These are phyloP conservation scores for Paguma larvata DNA, from an alignment of 2,797 vertebrate genomes.

Conservation along the genomic window DNA sequence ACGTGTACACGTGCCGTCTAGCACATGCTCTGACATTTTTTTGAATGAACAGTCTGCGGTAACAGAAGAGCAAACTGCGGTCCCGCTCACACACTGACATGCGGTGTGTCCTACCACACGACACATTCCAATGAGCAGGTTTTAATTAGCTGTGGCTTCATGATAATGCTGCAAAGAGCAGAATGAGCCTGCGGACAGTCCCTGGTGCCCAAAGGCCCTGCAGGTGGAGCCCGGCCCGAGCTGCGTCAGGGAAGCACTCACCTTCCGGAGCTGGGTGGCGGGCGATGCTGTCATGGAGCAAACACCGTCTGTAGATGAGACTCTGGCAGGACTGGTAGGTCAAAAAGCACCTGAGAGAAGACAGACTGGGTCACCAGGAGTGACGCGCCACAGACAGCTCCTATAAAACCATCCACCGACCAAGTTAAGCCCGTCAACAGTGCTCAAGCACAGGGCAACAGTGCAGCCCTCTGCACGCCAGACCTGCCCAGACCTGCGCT, in stretches of 20 bases:
- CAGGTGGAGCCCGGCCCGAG: neutral
- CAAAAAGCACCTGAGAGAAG: slow-evolving; percentile 94
- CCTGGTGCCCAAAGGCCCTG: neutral
- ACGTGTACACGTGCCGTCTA: accelerated
- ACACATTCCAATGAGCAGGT: neutral
- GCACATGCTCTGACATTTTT: neutral
- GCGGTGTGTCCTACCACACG: neutral
- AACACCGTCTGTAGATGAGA: slow-evolving; percentile 95
- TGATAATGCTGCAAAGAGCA: neutral
- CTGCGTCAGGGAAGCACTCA: slow-evolving; percentile 80
- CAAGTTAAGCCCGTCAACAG: neutral
- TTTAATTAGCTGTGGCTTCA: neutral
- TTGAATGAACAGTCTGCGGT: neutral
- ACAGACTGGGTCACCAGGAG: slow-evolving; percentile 12
- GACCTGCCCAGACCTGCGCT: neutral
- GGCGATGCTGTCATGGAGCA: slow-evolving; percentile 96
- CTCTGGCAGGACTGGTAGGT: slow-evolving; percentile 98
- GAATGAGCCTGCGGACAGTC: accelerated
- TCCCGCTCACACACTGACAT: neutral
- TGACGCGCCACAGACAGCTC: neutral
- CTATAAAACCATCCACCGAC: neutral
- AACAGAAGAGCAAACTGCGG: neutral
- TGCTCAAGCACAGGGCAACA: neutral
- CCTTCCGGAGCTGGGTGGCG: slow-evolving; percentile 95
- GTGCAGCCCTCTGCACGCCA: neutral